phyloP scores from a whole-genome alignment of 2,888 invertebrate species.

The Portevinia maculata region DNA sequence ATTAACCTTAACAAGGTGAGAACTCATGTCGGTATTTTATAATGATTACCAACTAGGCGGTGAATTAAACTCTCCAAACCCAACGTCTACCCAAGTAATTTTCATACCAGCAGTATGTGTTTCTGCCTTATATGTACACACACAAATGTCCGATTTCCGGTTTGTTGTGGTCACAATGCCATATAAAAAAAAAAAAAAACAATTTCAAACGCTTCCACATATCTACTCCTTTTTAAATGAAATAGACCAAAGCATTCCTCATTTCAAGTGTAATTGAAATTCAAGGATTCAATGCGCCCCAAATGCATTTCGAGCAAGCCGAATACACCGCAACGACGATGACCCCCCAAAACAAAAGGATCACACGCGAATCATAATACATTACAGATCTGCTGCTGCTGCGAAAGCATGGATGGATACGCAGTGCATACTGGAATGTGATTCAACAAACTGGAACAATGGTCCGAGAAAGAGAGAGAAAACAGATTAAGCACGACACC shows the following conservation, averaged over 20 bases:
- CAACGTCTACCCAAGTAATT: conserved; percentile 27
- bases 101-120: conserved; percentile 31
- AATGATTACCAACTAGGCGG: neutral
- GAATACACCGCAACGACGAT: conserved; percentile 47
- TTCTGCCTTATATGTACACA: conserved; percentile 33
- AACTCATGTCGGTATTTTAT: too few species aligned
- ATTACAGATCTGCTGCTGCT: conserved; percentile 54
- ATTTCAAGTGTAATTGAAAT: conserved; percentile 67
- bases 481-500: conserved; percentile 70
- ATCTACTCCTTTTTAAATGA: conserved; percentile 29
- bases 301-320: conserved; percentile 53
- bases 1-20: too few species aligned
- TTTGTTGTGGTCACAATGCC: conserved; percentile 36
- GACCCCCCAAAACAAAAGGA: conserved; percentile 52
- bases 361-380: conserved; percentile 61
- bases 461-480: conserved; percentile 10
- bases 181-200: conserved; percentile 4
- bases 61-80: neutral
- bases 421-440: conserved; percentile 26
- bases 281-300: conserved; percentile 51
- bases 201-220: conserved; percentile 5
- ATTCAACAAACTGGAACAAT: conserved; percentile 66
- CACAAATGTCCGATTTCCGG: conserved; percentile 56
- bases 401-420: conserved; percentile 45
- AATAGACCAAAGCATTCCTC: conserved; percentile 51